These are phyloP conservation scores for Amia ocellicauda DNA, from an alignment of 2,113 vertebrate genomes.

Conservation along the genomic window DNA sequence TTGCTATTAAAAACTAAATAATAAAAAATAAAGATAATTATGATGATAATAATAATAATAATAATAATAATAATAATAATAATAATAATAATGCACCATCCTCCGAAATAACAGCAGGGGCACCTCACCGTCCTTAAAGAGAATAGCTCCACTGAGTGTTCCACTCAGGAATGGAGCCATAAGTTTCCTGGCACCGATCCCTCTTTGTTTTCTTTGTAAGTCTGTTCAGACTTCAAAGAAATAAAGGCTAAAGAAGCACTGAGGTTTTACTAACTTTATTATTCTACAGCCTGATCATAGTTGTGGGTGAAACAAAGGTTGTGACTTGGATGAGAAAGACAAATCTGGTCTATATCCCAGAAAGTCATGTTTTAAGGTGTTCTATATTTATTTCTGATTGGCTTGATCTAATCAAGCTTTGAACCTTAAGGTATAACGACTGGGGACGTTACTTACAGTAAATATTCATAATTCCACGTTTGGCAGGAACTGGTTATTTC, in stretches of 20 bases:
- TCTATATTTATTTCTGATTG: background rate
- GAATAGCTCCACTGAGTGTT: conserved; percentile 65
- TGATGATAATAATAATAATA: background rate
- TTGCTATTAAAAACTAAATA: conserved; percentile 20
- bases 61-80: background rate
- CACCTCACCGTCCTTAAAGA: conserved; percentile 68
- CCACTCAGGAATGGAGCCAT: conserved; percentile 69
- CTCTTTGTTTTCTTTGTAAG: conserved; percentile 68
- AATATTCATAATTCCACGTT: conserved; percentile 35
- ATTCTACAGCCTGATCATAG: conserved; percentile 70
- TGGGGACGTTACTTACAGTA: conserved; percentile 26
- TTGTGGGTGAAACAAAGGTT: conserved; percentile 26
- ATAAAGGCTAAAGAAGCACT: conserved; percentile 60
- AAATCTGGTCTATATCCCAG: background rate
- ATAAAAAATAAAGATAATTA: conserved; percentile 28
- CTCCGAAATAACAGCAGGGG: conserved; percentile 67
- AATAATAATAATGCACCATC: conserved; percentile 2
- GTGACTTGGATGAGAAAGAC: background rate
- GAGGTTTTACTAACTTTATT: conserved; percentile 72
- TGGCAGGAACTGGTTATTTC: conserved; percentile 34
- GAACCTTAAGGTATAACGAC: too few relatives aligned
- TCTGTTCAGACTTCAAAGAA: conserved; percentile 72
- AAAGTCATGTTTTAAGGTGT: too few relatives aligned
- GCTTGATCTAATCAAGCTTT: background rate
- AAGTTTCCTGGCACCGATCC: conserved; percentile 70